Evolutionary conservation across 2,797 vertebrate genomes (phyloP).

Genomic region (Rhynchotus rufescens): DNA sequence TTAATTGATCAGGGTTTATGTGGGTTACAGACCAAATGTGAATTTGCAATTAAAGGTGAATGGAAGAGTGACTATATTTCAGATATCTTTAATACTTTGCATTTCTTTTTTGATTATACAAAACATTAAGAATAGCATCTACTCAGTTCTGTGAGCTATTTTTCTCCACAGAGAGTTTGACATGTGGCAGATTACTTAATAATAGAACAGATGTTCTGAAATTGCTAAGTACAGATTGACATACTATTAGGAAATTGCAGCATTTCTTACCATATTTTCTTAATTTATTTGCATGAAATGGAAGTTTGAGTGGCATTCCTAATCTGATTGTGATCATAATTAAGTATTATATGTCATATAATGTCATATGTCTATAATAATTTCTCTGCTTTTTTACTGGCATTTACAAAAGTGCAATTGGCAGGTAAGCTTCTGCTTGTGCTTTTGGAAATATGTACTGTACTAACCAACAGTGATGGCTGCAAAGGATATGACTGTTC

Average conservation of each 20-base stretch:
- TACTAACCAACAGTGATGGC: not conserved
- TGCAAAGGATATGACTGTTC: not conserved
- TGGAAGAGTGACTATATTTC: not conserved
- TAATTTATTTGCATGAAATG: not conserved
- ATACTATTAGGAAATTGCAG: not conserved
- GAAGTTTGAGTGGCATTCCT: not conserved
- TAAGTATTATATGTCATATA: not conserved
- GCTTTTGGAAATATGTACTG: not conserved
- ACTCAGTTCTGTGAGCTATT: not conserved
- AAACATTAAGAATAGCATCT: not conserved
- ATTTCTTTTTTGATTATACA: not conserved
- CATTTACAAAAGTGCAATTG: not conserved
- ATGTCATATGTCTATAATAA: not conserved
- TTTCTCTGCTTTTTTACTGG: not conserved
- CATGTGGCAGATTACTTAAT: not conserved
- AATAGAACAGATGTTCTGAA: not conserved
- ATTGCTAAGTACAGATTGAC: not conserved
- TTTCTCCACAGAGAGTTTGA: not conserved
- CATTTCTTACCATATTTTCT: not conserved
- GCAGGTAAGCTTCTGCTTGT: not conserved
- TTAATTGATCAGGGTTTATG: not conserved
- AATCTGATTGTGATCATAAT: not conserved
- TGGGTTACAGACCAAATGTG: not conserved
- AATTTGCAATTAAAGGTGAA: not conserved
- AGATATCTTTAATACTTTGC: not conserved